Conservation (phyloP, 2,888 invertebrate genomes). For the Helleia helle region DNA sequence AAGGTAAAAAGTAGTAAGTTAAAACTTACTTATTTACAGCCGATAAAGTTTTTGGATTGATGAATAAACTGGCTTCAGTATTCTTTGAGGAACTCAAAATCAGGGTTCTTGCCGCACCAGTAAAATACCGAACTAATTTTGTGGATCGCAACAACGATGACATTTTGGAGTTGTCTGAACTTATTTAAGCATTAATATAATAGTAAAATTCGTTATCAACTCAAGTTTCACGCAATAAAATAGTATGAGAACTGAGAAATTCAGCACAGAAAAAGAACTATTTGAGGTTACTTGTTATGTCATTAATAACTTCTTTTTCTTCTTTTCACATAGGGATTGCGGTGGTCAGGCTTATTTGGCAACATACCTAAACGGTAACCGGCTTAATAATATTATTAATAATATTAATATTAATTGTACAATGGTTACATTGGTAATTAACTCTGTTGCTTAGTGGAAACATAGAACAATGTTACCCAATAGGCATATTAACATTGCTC, state of each 20-base stretch:
- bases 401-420: too few relatives aligned
- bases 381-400: too few relatives aligned
- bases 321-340: not conserved
- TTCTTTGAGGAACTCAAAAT: slow-evolving; percentile 78
- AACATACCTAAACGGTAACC: not conserved
- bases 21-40: slow-evolving; percentile 51
- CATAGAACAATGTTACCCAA: too few relatives aligned
- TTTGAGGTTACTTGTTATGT: slow-evolving; percentile 55
- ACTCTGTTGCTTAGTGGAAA: too few relatives aligned
- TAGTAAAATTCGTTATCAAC: not conserved
- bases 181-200: slow-evolving; percentile 14
- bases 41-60: slow-evolving; percentile 50
- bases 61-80: slow-evolving; percentile 73
- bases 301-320: slow-evolving; percentile 21
- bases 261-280: slow-evolving; percentile 6
- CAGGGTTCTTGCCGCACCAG: slow-evolving; percentile 80
- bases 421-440: too few relatives aligned
- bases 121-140: slow-evolving; percentile 82
- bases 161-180: slow-evolving; percentile 46
- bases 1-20: too few relatives aligned
- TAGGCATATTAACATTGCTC: too few relatives aligned
- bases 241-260: not conserved
- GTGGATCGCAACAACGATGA: slow-evolving; percentile 81
- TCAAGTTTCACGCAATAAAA: not conserved
- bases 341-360: not conserved